phyloP scores from a whole-genome alignment of 2,888 invertebrate genomes.

The Acrocyrtus sp. region DNA sequence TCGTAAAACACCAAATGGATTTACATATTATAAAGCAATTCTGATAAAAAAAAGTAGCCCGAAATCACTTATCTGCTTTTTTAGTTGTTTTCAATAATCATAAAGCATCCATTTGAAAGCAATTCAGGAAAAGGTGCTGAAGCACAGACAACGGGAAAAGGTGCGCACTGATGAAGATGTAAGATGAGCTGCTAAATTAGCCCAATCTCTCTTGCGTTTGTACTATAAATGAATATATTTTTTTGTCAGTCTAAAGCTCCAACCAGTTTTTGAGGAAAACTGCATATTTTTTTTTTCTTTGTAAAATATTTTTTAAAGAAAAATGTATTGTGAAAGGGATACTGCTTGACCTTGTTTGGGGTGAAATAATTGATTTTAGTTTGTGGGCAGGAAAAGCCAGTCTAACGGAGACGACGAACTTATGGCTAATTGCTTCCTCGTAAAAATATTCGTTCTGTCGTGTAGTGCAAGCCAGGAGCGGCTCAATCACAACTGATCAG shows the following conservation, averaged over 20 bases:
- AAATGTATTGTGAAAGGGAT: too few species aligned
- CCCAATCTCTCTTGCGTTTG: too few species aligned
- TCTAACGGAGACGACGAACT: neutral
- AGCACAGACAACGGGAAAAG: too few species aligned
- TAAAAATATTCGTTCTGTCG: conserved; percentile 23
- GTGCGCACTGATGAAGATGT: too few species aligned
- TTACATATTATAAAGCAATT: neutral
- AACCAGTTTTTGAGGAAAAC: too few species aligned
- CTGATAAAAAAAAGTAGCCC: conserved; percentile 8
- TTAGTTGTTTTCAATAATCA: conserved; percentile 18
- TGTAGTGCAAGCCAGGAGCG: neutral
- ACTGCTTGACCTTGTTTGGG: neutral
- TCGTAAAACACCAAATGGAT: conserved; percentile 43
- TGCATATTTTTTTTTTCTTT: too few species aligned
- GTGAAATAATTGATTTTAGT: conserved; percentile 10
- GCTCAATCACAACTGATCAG: neutral
- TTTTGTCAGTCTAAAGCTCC: too few species aligned
- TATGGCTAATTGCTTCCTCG: conserved; percentile 34
- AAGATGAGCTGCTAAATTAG: too few species aligned
- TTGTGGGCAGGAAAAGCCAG: neutral
- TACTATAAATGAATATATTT: too few species aligned
- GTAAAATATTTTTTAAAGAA: too few species aligned
- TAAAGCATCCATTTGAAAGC: conserved; percentile 27
- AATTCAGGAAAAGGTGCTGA: too few species aligned
- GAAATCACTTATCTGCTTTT: neutral